Evolutionary conservation across 2,797 vertebrate species (phyloP), one percentile per base, ranked within the genome.

Genomic region (Poecilia picta): DNA sequence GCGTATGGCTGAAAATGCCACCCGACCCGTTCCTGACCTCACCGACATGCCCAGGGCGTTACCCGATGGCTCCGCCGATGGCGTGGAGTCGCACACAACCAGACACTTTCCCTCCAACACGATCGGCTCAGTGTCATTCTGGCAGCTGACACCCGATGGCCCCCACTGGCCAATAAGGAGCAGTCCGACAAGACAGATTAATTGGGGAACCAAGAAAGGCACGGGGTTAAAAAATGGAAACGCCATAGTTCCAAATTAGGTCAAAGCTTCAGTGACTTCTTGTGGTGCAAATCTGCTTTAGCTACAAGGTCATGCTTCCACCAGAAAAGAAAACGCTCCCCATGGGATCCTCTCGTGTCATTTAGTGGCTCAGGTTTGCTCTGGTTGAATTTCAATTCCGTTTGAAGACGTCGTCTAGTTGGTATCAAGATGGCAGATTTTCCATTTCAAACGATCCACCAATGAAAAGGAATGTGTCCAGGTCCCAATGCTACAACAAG

Each of bases 71-170:
- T 96, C 95, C 0, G 93, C 84, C 0, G 95, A 81, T 0, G 96
- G 95, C 1, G 92, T 94, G 81, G 96, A 96, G 87, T 96, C 96
- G 1, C 96, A 96, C 81, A 96, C 96, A 49, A 96, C 96, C 87
- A 96, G 86, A 76, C 96, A 96, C 80, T 96, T 96, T 33, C 96
- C 96, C 87, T 96, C 95, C 89, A 96, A 82, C 70, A 96, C 91
- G 1, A 96, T 95, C 2, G 96, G 95, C 85, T 96, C 96, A 0
- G 96, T 96, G 73, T 96, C 95, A 57, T 96, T 96, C 88, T 96
- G 96, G 77, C 92, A 88, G 16, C 36, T 59, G 74, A 94, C 93
- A 81, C 71, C 85, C 0, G 73, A 53, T 1, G 92, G 89, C 28
- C 81, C 89, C 87, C 81, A 18, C 0, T 82, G 80, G 55, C 89